Base-by-base conservation (phyloP, 1,140 invertebrate species). In the Pseudomyrmex flavicornis region DNA sequence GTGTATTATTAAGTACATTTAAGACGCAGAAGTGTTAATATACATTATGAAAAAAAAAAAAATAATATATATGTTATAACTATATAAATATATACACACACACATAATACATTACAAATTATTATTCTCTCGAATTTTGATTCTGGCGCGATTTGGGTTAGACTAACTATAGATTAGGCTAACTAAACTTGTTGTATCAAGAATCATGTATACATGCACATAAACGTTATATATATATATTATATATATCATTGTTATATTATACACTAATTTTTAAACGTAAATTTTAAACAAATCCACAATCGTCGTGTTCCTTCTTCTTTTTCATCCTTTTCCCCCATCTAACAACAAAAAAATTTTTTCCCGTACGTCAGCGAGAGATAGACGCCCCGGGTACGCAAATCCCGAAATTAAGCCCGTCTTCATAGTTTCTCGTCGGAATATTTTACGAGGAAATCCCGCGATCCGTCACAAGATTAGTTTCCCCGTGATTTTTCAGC, bases 191-290 rank as follows among this genome's bases (percentile, higher is more conserved):
- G 91, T 93, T 93, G 89, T 90, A 88, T 88, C 91, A 91, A 92
- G 88, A 92, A 90, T 72, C 88, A 92, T 91, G 88, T 92, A 92
- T 90, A 91, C 91, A 91, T 82, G 82, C 88, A 89, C 86, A 91
- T 91, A 91, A 88, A 89, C 74, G 88, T 92, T 92, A 91, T 90
- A 89, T 72, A 89, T 72, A 87, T 86, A 85, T 35, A 35, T 74
- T 75, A 79, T 79, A 84, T 88, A 90, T 93, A 93, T 92, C 89
- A 92, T 91, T 91, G 91, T 93, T 93, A 93, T 90, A 90, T 90
- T 87, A 92, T 92, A 92, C 88, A 91, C 76, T 54, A 80, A 61
- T 80, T 80, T 70, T 72, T 80, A 70, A 70, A 79, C 54, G 88
- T 92, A 87, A 75, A 91, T 17, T 20, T 35, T 35, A 26, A 26